phyloP scores from a whole-genome alignment of 2,888 invertebrate genomes.

The Euplagia quadripunctaria region DNA sequence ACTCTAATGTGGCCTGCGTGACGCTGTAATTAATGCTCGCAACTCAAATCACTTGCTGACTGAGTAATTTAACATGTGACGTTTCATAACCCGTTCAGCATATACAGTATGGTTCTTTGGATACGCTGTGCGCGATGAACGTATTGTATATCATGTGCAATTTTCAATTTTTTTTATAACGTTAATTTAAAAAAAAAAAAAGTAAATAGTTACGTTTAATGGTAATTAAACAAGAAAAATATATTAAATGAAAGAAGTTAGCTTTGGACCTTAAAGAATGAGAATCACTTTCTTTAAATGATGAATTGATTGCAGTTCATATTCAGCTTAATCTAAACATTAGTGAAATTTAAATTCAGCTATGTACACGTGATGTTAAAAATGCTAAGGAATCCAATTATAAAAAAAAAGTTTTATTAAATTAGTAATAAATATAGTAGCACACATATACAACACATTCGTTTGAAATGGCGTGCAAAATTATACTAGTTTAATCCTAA shows the following conservation, averaged over 20 bases:
- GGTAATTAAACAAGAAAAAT: neutral
- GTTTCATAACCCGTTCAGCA: constrained; percentile 38
- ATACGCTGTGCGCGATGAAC: constrained; percentile 17
- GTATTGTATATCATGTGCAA: neutral
- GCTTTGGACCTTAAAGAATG: neutral
- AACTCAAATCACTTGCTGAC: constrained; percentile 41
- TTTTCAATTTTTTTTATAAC: neutral
- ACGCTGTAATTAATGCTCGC: constrained; percentile 75
- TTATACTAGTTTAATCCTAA: neutral
- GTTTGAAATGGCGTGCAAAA: neutral
- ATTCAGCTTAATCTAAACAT: neutral
- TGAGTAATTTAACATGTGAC: constrained; percentile 32
- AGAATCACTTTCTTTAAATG: neutral
- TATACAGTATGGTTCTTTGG: constrained; percentile 7
- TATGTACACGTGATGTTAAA: neutral
- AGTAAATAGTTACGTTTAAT: too few relatives aligned
- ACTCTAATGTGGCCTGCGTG: constrained; percentile 71
- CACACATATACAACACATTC: too few relatives aligned
- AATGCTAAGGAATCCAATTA: neutral
- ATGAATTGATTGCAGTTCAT: neutral
- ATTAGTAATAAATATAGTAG: too few relatives aligned
- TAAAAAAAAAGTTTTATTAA: neutral
- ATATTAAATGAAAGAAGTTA: neutral
- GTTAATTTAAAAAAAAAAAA: neutral
- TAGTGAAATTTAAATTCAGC: neutral